Base-by-base conservation (phyloP, 2,888 invertebrate species). In the Cephalotes varians region DNA sequence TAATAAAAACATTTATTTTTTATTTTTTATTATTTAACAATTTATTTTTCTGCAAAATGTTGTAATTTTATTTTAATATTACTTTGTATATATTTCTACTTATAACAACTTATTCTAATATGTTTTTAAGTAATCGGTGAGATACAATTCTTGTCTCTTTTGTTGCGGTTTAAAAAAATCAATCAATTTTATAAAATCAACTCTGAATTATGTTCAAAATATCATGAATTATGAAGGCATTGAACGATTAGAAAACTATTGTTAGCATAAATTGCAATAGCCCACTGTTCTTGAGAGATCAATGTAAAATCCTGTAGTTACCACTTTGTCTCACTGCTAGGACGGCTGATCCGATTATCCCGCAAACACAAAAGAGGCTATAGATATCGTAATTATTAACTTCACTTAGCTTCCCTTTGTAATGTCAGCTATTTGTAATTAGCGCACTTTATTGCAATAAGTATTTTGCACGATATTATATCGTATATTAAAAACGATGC, bases 341-440 rank as follows among this genome's bases (percentile, higher is more conserved):
- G 31, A 62, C 49, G 72, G 81, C 56, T 81, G 69, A 82, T 77
- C 74, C 82, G 83, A 84, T 90, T 82, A 84, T 85, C 37, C 28
- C 40, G 65, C 54, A 64, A 79, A 76, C 71, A 69, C 31, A 31
- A 69, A 71, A 80, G 80, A 81, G 54, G 76, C 87, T 85, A 79
- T 49, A 79, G 28, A 72, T 71, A 86, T 51, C 58, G 64, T 54
- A 60, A 56, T 71, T 60, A 40, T 37, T 62, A 67, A 73, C 15
- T 40, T 82, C 62, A 74, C 69, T 73, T 62, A 62, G 49, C 79
- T 67, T 47, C 54, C 34, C 76, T 74, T 82, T 58, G 69, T 74
- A 67, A 44, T 58, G 9, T 49, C 65, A 51, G 47, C 34, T 15
- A 40, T 65, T 76, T 54, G 54, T n/a, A 54, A 81, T 37, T 65